phyloP scores from a whole-genome alignment of 2,888 invertebrate species.

The Scelioninae gen. 1 region DNA sequence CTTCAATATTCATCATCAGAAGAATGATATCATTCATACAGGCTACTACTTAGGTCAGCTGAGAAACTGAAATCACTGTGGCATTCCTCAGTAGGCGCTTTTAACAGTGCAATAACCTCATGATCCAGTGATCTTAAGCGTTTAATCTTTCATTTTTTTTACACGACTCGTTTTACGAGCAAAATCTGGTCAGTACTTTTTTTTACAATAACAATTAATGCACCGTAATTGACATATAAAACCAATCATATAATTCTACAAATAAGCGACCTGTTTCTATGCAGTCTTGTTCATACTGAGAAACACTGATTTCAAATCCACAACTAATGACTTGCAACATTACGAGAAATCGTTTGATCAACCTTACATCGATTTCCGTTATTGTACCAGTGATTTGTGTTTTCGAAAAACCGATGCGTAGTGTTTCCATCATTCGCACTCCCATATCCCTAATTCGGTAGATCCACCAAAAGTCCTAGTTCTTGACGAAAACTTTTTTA shows the following conservation, averaged over 20 bases:
- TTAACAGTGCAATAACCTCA: too few relatives aligned
- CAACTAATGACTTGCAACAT: slow-evolving; percentile 71
- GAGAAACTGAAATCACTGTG: background rate
- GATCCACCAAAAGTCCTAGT: background rate
- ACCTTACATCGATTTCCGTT: slow-evolving; percentile 74
- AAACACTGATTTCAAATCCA: slow-evolving; percentile 72
- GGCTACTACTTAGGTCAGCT: background rate
- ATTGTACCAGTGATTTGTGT: slow-evolving; percentile 66
- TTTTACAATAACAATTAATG: slow-evolving; percentile 75
- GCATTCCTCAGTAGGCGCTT: slow-evolving; percentile 13
- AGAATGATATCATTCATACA: background rate
- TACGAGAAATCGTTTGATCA: slow-evolving; percentile 72
- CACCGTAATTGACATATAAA: slow-evolving; percentile 66
- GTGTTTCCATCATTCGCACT: slow-evolving; percentile 12
- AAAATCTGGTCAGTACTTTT: slow-evolving; percentile 71
- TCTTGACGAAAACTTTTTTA: background rate
- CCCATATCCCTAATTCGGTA: slow-evolving; percentile 5
- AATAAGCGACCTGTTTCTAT: too few relatives aligned
- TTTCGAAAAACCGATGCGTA: slow-evolving; percentile 55
- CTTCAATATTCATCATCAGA: slow-evolving; percentile 20
- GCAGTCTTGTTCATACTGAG: slow-evolving; percentile 70
- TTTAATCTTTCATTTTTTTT: slow-evolving; percentile 21
- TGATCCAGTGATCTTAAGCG: slow-evolving; percentile 10
- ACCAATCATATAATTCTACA: slow-evolving; percentile 68
- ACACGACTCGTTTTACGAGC: slow-evolving; percentile 66